Conservation (phyloP, 2,113 vertebrate species). For the Odocoileus virginianus region DNA sequence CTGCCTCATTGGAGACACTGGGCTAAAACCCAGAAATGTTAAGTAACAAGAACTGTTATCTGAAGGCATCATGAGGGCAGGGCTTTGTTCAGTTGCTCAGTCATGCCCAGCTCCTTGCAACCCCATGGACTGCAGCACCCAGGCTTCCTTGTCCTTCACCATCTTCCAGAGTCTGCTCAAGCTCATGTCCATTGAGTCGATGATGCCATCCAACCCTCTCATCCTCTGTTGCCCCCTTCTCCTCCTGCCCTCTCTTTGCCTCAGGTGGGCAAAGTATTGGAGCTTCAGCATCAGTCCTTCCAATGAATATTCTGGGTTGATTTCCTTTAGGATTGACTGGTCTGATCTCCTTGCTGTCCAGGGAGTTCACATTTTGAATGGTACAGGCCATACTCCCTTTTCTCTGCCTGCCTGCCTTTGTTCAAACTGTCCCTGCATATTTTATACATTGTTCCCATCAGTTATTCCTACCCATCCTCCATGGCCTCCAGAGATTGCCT, state of each 20-base stretch:
- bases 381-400: background rate
- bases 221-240: background rate
- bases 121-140: background rate
- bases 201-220: background rate
- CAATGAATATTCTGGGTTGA: background rate
- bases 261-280: background rate
- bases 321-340: background rate
- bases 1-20: background rate
- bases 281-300: background rate
- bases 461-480: background rate
- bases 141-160: background rate
- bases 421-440: background rate
- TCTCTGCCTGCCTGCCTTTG: background rate
- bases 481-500: background rate
- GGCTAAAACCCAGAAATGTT: slow-evolving; percentile 6
- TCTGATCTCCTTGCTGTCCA: background rate
- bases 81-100: background rate
- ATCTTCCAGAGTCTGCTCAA: background rate
- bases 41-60: slow-evolving; percentile 3
- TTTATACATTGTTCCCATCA: background rate
- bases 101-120: accelerated
- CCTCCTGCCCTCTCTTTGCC: background rate
- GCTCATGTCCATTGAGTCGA: background rate
- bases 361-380: background rate
- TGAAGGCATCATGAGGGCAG: slow-evolving; percentile 13